A percentile compares a stretch with the other conserved stretches of the same genome.
These are phyloP conservation scores for Mixornis gularis DNA, from an alignment of 2,113 vertebrate species.

Conservation along the genomic window DNA sequence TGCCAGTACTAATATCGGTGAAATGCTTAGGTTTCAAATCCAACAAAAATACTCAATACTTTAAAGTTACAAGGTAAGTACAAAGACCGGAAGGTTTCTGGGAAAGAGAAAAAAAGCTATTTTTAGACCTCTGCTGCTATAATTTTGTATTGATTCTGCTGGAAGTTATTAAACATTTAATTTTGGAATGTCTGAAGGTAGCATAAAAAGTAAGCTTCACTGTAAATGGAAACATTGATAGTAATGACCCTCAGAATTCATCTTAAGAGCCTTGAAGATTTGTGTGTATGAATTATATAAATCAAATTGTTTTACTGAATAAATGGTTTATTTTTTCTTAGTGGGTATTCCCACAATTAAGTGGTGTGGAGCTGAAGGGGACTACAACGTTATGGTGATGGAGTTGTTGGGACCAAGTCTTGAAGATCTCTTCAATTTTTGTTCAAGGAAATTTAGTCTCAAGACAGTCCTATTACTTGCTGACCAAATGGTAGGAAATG, in stretches of 20 bases:
- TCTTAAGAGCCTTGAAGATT: not conserved
- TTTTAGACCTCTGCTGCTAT: not conserved
- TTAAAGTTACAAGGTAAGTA: not conserved
- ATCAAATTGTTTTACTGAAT: not conserved
- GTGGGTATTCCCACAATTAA: constrained; percentile 94
- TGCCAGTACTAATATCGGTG: not conserved
- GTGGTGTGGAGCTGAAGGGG: constrained; percentile 95
- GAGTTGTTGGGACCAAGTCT: constrained; percentile 92
- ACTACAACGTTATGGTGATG: constrained; percentile 99
- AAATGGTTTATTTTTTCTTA: constrained; percentile 47
- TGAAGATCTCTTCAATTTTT: constrained; percentile 96
- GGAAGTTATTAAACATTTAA: not conserved
- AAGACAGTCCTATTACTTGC: constrained; percentile 94
- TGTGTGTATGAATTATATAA: not conserved
- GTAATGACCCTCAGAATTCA: not conserved
- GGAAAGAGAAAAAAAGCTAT: not conserved
- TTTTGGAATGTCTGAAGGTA: not conserved
- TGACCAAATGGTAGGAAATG: constrained; percentile 89
- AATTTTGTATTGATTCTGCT: not conserved
- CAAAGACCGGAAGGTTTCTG: not conserved
- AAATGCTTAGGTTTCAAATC: not conserved
- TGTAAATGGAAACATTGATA: not conserved
- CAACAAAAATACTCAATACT: not conserved
- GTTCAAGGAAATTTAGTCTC: constrained; percentile 94
- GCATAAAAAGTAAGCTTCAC: not conserved